Evolutionary conservation across 1,140 invertebrate genomes (phyloP), one percentile per base, ranked within the genome.

Genomic region (Drosophila setifemur): DNA sequence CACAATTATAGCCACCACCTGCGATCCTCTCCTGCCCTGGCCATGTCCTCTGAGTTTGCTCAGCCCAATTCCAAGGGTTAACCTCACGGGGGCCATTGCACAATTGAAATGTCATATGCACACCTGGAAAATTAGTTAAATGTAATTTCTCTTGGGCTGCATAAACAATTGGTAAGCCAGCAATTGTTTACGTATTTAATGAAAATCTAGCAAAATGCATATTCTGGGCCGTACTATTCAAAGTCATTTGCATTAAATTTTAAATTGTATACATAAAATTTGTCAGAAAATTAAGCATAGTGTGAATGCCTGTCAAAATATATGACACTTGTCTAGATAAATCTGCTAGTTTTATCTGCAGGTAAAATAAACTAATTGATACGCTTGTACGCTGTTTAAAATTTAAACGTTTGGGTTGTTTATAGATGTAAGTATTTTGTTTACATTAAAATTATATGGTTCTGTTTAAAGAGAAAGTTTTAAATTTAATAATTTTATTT

Each of bases 1-100:
- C 55, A 64, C 71, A 77, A 77, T 82, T 83, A 82, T 81, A 48
- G 35, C 35, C n/a, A n/a, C n/a, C n/a, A n/a, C n/a, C n/a, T n/a
- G n/a, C n/a, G n/a, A n/a, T n/a, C n/a, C n/a, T n/a, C n/a, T n/a
- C n/a, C n/a, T n/a, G 29, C 21, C 3, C 16, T 42, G 0, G n/a
- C 18, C 29, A 6, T 18, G n/a, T n/a, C n/a, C n/a, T n/a, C n/a
- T 14, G 25, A 16, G n/a, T 37, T 35, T 37, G 45, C 14, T 11
- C 6, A 5, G 26, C 9, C 45, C 16, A n/a, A 23, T 54, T n/a
- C 42, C 37, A 12, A 42, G 8, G 50, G 42, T 26, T 42, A 33
- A 14, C 23, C 50, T 5, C 26, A 14, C 16, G 4, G 14, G 12
- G 5, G 26, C 33, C 6, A 1, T 6, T 2, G 14, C 53, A 60